Evolutionary conservation across 1,140 invertebrate genomes (phyloP), one percentile per base, ranked within the genome.

Genomic region (Octopus bimaculoides): DNA sequence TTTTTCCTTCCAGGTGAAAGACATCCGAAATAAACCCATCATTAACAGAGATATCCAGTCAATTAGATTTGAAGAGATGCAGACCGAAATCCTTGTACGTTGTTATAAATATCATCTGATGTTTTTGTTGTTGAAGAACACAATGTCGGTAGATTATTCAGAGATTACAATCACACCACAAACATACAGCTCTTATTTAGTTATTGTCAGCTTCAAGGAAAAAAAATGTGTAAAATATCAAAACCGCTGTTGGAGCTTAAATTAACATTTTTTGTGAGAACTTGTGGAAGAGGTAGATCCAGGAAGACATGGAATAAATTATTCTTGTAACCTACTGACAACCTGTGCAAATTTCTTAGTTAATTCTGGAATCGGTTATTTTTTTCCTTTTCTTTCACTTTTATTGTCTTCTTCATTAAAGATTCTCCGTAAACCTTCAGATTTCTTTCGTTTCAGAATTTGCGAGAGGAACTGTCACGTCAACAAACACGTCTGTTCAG

Each of bases 31-130:
- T 87, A 97, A 97, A 86, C 96, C 96, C 0, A 93, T 97, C 56
- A 93, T 97, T 4, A 97, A 98, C 82, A 93, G 95, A 88, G 96
- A 97, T 91, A 93, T 94, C 0, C 93, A 94, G 86, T 88, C 88
- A 53, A 89, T 88, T 52, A 85, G 89, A 80, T 90, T 90, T 85
- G 89, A 89, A 77, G 88, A 90, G 78, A 90, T 90, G 90, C 90
- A 89, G 83, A 88, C 83, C 86, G 88, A 91, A 88, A 90, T 89
- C 78, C 84, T 89, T 86, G 88, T 88, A 80, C 61, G 78, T 78
- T 75, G 61, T 52, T 75, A 17, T 41, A n/a, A 17, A 69, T 54
- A 54, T 14, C 26, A 17, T 10, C 12, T 17, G 14, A 20, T 17
- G 10, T 4, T 75, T 12, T 41, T 17, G 10, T 75, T 26, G n/a